phyloP scores from a whole-genome alignment of 2,797 vertebrate species.

The Varecia variegata region DNA sequence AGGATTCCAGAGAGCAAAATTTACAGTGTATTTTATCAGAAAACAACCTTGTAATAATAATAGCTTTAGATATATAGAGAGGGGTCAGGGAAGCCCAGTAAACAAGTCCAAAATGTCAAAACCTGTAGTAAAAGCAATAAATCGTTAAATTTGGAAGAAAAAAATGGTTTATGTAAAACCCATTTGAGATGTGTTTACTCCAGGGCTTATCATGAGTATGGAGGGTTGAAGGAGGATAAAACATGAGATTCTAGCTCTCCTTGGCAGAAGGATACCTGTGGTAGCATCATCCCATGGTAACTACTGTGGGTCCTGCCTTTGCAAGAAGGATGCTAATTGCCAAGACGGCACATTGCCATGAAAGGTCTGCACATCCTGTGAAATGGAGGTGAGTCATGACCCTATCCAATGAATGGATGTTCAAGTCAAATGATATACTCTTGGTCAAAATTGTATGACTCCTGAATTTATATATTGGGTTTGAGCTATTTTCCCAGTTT shows the following conservation, averaged over 20 bases:
- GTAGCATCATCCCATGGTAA: not conserved
- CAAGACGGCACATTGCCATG: not conserved
- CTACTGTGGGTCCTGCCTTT: not conserved
- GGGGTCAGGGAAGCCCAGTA: not conserved
- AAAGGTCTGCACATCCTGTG: not conserved
- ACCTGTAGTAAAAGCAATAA: not conserved
- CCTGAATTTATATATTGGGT: not conserved
- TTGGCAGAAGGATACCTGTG: not conserved
- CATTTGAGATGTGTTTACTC: not conserved
- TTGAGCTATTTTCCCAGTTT: not conserved
- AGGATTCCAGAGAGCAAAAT: constrained; percentile 22
- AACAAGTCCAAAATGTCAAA: constrained; percentile 18
- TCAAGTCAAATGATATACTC: not conserved
- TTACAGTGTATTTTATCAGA: not conserved
- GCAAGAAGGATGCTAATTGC: not conserved
- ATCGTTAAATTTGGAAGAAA: constrained; percentile 7
- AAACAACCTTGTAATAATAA: constrained; percentile 26
- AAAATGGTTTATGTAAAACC: not conserved
- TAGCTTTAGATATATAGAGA: not conserved
- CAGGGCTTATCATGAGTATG: not conserved
- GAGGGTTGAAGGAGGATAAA: not conserved
- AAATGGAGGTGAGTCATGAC: not conserved
- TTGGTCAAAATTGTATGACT: not conserved
- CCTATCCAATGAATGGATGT: not conserved
- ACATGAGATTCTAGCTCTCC: not conserved